Base-by-base conservation (phyloP, 1,140 invertebrate species). In the Coboldia fuscipes region DNA sequence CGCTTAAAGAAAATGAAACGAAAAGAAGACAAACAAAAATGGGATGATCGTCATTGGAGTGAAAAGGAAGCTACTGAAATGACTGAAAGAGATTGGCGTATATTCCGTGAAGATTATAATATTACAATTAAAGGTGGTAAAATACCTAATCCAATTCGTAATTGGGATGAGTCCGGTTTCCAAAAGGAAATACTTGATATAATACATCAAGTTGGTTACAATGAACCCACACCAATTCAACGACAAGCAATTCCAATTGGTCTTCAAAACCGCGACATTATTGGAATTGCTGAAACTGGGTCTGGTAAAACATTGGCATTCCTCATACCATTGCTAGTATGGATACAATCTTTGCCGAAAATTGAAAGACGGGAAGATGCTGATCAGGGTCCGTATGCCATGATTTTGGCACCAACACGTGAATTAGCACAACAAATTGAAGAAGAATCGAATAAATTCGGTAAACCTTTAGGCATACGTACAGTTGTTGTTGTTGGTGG, bases 401-500 rank as follows among this genome's bases (percentile, higher is more conserved):
- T 99, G 20, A 98, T 99, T 49, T 64, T 99, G 49, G 93, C 96
- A 2, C 96, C 96, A 2, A 98, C 96, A 30, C 75, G 94, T 60
- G 96, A 99, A 56, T 75, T 99, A 60, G 96, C 96, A 1, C 93
- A 98, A 51, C 96, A 99, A 60, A 99, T 99, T 46, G 94, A 99
- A 62, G 93, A 98, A 60, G 96, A 99, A 61, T 92, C 90, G 0
- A 82, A 81, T 37, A 98, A 97, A 60, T 99, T 99, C 65, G 94
- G 92, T 16, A 72, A 84, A 42, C 81, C 82, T 3, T 61, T 99
- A 7, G 89, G 86, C 17, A 94, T 99, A 30, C 69, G 89, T 35
- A 97, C 92, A 19, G 93, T 98, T 0, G 88, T 97, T 6, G 86
- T 99, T 24, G 97, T 99, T 40, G 96, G 96, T 55, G 94, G 94